Evolutionary conservation across 2,888 invertebrate genomes (phyloP), one percentile per base, ranked within the genome.

Genomic region (Melanostoma scalare): DNA sequence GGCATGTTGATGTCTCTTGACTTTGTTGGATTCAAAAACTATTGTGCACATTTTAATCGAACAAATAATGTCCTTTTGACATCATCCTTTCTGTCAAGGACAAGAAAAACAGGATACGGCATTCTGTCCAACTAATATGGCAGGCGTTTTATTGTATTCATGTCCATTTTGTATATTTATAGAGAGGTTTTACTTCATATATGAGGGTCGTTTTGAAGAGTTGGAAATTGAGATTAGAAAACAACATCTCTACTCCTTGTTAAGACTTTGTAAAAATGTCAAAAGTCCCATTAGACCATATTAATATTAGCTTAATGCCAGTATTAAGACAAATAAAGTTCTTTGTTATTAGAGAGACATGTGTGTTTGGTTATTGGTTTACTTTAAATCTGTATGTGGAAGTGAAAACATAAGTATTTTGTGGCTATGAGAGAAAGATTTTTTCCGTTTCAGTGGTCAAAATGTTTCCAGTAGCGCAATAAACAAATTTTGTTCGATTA

Each of bases 11-110:
- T 52, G 3, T 68, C 20, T 42, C 48, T 60, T 33, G 6, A 46
- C 44, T 52, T n/a, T 33, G 50, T 20, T 50, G 31, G 48, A 52
- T 60, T 71, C 42, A 20, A 52, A 71, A 58, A 52, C 50, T 42
- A 61, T 55, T 53, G 61, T 50, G n/a, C 52, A 36, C 53, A 53
- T 53, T 61, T 73, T 55, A 73, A 63, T 63, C 55, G 73, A 55
- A 55, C 63, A 72, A 73, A 55, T 38, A 48, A 40, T 63, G 20
- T 63, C 31, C 55, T 56, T 72, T 72, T 63, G 55, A 56, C 55
- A 63, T 63, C 53, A 55, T 55, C 20, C 53, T 53, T 72, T 61
- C 20, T 6, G 6, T 35, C 40, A 67, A 55, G 67, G 53, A 46
- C 46, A 46, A 46, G 20, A 4, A 61, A 61, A 10, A 61, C 46